These are phyloP conservation scores for Lithophane socia DNA, from an alignment of 2,888 invertebrate genomes.

Conservation along the genomic window DNA sequence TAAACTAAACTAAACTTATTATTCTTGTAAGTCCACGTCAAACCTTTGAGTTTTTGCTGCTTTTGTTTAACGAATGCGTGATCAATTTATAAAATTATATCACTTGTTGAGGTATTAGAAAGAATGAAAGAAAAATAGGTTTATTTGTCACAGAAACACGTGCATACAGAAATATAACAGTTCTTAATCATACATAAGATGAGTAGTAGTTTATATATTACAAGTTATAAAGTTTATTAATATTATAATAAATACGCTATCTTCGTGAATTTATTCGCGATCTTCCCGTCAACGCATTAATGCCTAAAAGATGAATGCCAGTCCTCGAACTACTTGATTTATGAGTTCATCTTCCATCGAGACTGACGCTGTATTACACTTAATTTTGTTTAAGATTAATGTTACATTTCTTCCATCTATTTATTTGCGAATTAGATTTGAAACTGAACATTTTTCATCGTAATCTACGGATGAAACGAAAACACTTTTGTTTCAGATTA, in stretches of 20 bases:
- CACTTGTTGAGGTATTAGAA: not conserved
- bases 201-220: no score
- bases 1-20: not conserved
- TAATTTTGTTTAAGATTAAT: conserved; percentile 64
- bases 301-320: conserved; percentile 73
- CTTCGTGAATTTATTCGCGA: conserved; percentile 29
- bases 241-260: conserved; percentile 13
- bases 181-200: no score
- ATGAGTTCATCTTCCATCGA: conserved; percentile 72
- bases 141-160: no score
- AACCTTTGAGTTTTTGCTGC: not conserved
- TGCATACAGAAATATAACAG: no score
- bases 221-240: not conserved
- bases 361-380: conserved; percentile 43
- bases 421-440: conserved; percentile 51
- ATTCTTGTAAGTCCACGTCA: not conserved
- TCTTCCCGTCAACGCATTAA: conserved; percentile 56
- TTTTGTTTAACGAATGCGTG: not conserved
- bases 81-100: not conserved
- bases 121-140: no score
- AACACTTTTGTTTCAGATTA: conserved; percentile 42
- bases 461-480: conserved; percentile 27
- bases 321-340: conserved; percentile 70
- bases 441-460: conserved; percentile 51
- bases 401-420: conserved; percentile 51